These are phyloP conservation scores for Philhelius pedissequus DNA, from an alignment of 2,888 invertebrate genomes.

Conservation along the genomic window DNA sequence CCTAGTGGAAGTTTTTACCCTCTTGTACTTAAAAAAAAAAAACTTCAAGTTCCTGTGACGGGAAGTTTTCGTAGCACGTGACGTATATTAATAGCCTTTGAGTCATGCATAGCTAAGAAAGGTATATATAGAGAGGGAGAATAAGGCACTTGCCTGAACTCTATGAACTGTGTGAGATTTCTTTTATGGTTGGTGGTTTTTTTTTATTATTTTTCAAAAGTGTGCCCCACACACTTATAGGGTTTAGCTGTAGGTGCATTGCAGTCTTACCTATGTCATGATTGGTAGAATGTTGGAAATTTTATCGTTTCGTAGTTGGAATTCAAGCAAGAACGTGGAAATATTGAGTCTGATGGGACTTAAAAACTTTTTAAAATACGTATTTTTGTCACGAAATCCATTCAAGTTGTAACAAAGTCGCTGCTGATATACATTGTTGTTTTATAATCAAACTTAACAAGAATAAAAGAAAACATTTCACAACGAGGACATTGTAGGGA, in stretches of 20 bases:
- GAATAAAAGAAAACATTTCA: neutral
- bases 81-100: conserved; percentile 20
- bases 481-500: no score
- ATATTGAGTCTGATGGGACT: neutral
- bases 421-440: no score
- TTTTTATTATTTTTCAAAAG: neutral
- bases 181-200: neutral
- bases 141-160: neutral
- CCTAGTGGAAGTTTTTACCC: neutral
- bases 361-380: neutral
- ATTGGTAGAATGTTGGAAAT: neutral
- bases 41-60: conserved; percentile 20
- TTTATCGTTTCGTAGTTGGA: neutral
- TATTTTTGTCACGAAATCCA: conserved; percentile 2
- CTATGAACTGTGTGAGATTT: neutral
- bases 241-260: neutral
- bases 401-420: neutral
- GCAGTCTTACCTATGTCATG: neutral
- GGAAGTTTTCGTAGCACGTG: conserved; percentile 21
- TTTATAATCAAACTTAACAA: neutral
- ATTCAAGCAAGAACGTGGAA: neutral
- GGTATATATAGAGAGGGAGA: neutral
- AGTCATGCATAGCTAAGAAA: neutral
- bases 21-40: neutral
- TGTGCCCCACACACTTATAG: neutral